Conservation (phyloP, 2,888 invertebrate species). For the Tuberolachnus salignus region DNA sequence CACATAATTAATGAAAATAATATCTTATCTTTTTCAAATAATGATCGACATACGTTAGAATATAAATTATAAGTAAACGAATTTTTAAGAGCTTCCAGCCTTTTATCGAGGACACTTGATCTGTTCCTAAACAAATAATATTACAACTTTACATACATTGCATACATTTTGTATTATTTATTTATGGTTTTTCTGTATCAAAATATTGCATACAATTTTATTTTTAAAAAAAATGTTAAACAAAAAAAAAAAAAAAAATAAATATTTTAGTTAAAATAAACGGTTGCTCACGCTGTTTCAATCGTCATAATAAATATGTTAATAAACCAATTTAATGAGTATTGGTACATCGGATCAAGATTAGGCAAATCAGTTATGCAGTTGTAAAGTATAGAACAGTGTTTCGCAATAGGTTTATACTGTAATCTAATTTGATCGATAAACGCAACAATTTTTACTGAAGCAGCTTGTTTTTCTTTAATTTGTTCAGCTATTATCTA, state of each 20-base stretch:
- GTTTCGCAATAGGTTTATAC: slow-evolving; percentile 78
- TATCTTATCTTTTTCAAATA: slow-evolving; percentile 84
- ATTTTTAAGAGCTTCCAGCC: slow-evolving; percentile 74
- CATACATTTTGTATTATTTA: not conserved
- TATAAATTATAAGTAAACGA: slow-evolving; percentile 82
- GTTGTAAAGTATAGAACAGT: slow-evolving; percentile 81
- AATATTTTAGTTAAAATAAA: not conserved
- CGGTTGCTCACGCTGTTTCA: slow-evolving; percentile 66
- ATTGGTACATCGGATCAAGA: slow-evolving; percentile 89
- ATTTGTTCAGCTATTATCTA: slow-evolving; percentile 75
- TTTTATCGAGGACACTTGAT: slow-evolving; percentile 73
- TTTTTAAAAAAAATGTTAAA: too few relatives aligned
- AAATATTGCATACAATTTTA: too few relatives aligned
- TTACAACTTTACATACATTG: too few relatives aligned
- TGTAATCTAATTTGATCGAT: slow-evolving; percentile 78
- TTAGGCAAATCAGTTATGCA: slow-evolving; percentile 82
- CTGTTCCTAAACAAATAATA: slow-evolving; percentile 63
- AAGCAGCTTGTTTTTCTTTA: slow-evolving; percentile 78
- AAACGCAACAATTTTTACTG: slow-evolving; percentile 76
- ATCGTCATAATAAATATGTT: slow-evolving; percentile 80
- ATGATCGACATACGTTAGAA: slow-evolving; percentile 77
- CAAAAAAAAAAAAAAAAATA: too few relatives aligned
- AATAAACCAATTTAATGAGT: slow-evolving; percentile 85
- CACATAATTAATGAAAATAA: slow-evolving; percentile 82
- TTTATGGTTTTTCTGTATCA: too few relatives aligned